Percentiles rank a stretch among this genome's conserved stretches.
phyloP scores from a whole-genome alignment of 2,113 vertebrate species.

The Morone saxatilis region DNA sequence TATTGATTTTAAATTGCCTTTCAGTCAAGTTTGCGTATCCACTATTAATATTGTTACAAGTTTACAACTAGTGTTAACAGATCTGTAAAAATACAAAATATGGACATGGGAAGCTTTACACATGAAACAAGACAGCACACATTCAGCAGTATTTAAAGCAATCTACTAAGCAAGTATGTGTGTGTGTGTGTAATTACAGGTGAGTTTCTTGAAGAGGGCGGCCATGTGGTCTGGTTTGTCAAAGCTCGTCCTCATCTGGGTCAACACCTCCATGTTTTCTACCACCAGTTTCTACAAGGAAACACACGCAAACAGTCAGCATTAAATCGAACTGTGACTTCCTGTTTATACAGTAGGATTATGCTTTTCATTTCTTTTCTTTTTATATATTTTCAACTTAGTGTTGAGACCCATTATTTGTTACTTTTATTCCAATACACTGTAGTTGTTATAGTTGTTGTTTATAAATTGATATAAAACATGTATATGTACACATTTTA shows the following conservation, averaged over 20 bases:
- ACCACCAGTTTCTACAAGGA: constrained; percentile 94
- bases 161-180: background rate
- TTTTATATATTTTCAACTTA: too few relatives aligned
- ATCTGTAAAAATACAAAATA: background rate
- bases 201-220: constrained; percentile 96
- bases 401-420: too few relatives aligned
- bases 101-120: background rate
- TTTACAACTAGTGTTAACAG: background rate
- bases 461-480: too few relatives aligned
- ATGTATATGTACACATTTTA: too few relatives aligned
- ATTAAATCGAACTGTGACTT: background rate
- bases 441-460: too few relatives aligned
- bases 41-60: background rate
- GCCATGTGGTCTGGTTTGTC: constrained; percentile 99
- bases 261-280: constrained; percentile 97
- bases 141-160: too few relatives aligned
- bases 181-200: constrained; percentile 84
- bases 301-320: background rate
- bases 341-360: background rate
- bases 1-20: background rate
- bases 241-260: constrained; percentile 99
- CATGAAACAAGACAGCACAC: too few relatives aligned
- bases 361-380: too few relatives aligned
- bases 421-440: too few relatives aligned
- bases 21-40: background rate